Base-by-base conservation (phyloP, 2,888 invertebrate genomes). In the Sminthurinus aureus region DNA sequence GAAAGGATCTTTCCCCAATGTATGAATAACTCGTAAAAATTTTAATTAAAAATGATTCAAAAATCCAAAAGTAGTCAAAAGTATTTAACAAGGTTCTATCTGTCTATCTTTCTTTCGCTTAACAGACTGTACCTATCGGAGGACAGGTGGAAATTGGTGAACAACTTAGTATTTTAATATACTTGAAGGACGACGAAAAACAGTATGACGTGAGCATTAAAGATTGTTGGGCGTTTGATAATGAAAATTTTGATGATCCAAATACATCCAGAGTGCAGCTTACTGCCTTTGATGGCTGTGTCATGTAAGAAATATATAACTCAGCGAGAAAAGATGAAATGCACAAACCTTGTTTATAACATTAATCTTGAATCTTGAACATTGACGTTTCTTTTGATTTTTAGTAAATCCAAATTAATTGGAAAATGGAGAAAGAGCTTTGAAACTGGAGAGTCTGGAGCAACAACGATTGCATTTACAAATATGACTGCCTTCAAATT, bases 211-310 rank as follows among this genome's bases (percentile, higher is more conserved):
- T 94, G 9, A 92, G 92, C 88, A 93, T 95, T 58, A 92, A 93
- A 83, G 94, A 94, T 89, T 95, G 95, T 88, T 94, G 94, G 93
- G 95, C 94, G 0, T 94, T 93, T 83, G 94, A 94, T 87, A 92
- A 91, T 84, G 93, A 93, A 79, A 91, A 93, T 84, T 94, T 94
- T 88, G 92, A 93, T 82, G 91, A 91, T 73, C 90, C 92, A 0
- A 91, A 91, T 15, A 93, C 94, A 0, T 92, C 92, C 81, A 93
- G 92, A 88, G 91, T 94, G 26, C 93, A 94, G 89, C 91, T 94
- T 0, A 94, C 94, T 0, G 94, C 94, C 89, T 92, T 92, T 86
- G 91, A 92, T 85, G 94, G 94, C 58, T 94, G 94, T 88, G 93
- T 94, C 0, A 92, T 92, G 93, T 93, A 91, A 91, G 81, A 13